Evolutionary conservation across 2,888 invertebrate genomes (phyloP), one percentile per base, ranked within the genome.

Genomic region (Pterostichus niger): DNA sequence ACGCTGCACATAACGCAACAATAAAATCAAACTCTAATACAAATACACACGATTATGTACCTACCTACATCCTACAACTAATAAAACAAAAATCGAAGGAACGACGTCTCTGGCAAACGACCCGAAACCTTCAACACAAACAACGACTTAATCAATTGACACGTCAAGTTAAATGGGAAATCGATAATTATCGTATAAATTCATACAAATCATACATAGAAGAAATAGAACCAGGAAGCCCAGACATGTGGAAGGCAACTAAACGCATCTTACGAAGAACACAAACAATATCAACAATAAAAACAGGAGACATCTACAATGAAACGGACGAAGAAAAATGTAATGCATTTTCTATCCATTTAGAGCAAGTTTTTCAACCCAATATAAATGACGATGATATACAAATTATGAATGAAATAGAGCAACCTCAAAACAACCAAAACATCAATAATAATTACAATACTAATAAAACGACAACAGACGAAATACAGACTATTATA

Each of bases 81-180:
- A 35, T 68, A 33, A 68, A 68, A 68, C 33, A 68, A 68, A 68
- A 68, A 68, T 44, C 35, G 6, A 68, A 68, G 33, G 13, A 13
- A 15, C 31, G 68, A 68, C 68, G 68, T 33, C n/a, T 40, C 31
- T 68, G 68, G 68, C 35, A 40, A 44, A 68, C n/a, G n/a, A 68
- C 68, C n/a, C 35, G 68, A 11, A 15, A 68, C 11, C 10, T 15
- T 10, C 68, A 15, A 68, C 7, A 33, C 15, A 68, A 68, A 68
- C 68, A 44, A n/a, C n/a, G 15, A 11, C 17, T 40, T n/a, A 68
- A 68, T 68, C 68, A 68, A 68, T 7, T 68, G 33, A 35, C 35
- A 2, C n/a, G 68, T 10, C 35, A 68, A 68, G 68, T 68, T 10
- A 68, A 68, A 68, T 44, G 35, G 68, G 68, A 68, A 10, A 40